phyloP scores from a whole-genome alignment of 1,140 invertebrate genomes.

The Hypsibius dujardini region DNA sequence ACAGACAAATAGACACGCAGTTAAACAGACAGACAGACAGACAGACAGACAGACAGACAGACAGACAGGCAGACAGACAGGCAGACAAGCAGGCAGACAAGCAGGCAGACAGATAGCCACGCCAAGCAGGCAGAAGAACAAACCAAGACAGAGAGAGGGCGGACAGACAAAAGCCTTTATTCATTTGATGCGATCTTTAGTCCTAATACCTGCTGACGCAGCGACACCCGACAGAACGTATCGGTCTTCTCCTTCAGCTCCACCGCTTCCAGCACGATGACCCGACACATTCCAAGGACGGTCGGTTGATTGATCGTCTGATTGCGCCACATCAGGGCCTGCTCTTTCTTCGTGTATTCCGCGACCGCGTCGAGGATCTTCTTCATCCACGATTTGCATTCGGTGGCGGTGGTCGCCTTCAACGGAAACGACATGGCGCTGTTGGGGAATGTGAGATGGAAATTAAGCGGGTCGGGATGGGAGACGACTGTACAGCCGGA shows the following conservation, averaged over 20 bases:
- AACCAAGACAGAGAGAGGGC: too few relatives aligned
- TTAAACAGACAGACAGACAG: too few relatives aligned
- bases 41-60: too few relatives aligned
- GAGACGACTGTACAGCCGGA: background rate
- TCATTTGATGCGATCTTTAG: too few relatives aligned
- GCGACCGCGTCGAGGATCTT: slow-evolving; percentile 45
- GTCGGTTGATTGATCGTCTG: background rate
- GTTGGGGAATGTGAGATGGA: background rate
- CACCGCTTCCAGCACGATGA: background rate
- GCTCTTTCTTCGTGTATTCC: slow-evolving; percentile 34
- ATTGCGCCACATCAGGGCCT: background rate
- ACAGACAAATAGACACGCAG: too few relatives aligned
- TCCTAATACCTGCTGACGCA: background rate
- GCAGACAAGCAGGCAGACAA: too few relatives aligned
- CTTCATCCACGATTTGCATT: slow-evolving; percentile 50
- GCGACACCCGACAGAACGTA: slow-evolving; percentile 20
- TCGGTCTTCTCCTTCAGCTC: slow-evolving; percentile 17
- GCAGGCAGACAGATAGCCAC: too few relatives aligned
- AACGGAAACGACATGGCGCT: slow-evolving; percentile 31
- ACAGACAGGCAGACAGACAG: too few relatives aligned
- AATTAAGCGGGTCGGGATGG: background rate
- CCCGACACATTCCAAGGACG: background rate
- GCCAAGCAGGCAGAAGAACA: too few relatives aligned
- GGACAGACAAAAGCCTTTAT: too few relatives aligned
- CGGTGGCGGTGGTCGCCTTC: slow-evolving; percentile 40